Base-by-base conservation (phyloP, 2,113 vertebrate genomes). In the Marmota flaviventris region DNA sequence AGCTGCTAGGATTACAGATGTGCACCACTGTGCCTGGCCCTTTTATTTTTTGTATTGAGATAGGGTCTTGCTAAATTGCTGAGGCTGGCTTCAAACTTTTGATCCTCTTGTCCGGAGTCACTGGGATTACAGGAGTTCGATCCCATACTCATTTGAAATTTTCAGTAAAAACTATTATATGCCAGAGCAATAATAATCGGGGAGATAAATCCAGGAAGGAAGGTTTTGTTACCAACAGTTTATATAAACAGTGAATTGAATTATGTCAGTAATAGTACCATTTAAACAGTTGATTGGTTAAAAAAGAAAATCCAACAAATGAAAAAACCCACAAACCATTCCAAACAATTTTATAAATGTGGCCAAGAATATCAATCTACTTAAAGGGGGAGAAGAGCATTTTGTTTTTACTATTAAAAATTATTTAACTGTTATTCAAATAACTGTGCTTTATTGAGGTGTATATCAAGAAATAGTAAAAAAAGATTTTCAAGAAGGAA, bases 221-320 rank as follows among this genome's bases (percentile, higher is more conserved):
- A 95, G 65, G 20, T 89, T 92, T 93, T 93, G 56, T 89, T 89
- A 73, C 16, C 56, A 67, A 79, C 65, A 29, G 53, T 51, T 92
- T 94, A 63, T 96, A 81, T 34, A 78, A 84, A 84, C 1, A 24
- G 34, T 85, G 34, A 89, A 58, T 58, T 89, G 42, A 37, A 56
- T 89, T 85, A 85, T 95, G 29, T 20, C 79, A 95, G 27, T 85
- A 79, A 79, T 79, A 85, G 85, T 85, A 27, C 7, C 53, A 75
- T 75, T 95, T 73, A 93, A 81, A 69, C 76, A 69, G 13, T 85
- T 93, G 89, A 79, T 92, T 89, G 16, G 4, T 82, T 37, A 87
- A 70, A 61, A 87, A 77, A 69, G 4, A 39, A 63, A 63, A 63
- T 10, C 61, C 61, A 63, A 63, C 61, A 58, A 58, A 58, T 22